These are phyloP conservation scores for Plectropomus leopardus DNA, from an alignment of 2,113 vertebrate species.

Conservation along the genomic window DNA sequence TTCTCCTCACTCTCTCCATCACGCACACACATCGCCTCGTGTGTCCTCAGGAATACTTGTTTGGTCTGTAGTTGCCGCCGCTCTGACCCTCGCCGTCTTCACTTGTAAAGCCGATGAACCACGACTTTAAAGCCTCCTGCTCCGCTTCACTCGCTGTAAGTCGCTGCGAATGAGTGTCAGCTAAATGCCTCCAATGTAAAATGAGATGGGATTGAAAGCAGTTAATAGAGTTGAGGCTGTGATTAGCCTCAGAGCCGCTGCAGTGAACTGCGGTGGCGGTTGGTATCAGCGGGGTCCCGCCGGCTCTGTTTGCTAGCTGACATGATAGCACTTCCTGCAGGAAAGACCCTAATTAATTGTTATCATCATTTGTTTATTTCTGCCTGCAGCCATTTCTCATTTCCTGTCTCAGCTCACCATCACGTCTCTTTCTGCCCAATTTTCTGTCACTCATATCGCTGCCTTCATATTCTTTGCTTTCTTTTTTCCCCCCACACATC, in stretches of 20 bases:
- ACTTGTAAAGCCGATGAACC: slow-evolving; percentile 45
- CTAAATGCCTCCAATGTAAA: slow-evolving; percentile 54
- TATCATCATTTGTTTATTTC: slow-evolving; percentile 56
- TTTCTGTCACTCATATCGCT: slow-evolving; percentile 36
- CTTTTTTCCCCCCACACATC: neutral
- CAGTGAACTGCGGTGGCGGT: slow-evolving; percentile 31
- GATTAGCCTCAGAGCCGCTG: slow-evolving; percentile 57
- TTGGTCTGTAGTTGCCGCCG: neutral
- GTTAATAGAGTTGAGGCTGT: slow-evolving; percentile 52
- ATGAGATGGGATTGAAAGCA: slow-evolving; percentile 49
- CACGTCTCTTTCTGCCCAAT: slow-evolving; percentile 24
- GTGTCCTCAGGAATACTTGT: slow-evolving; percentile 10
- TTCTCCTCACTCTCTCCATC: neutral
- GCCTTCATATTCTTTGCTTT: slow-evolving; percentile 9
- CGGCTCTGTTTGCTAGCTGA: slow-evolving; percentile 44
- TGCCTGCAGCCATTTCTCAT: slow-evolving; percentile 48
- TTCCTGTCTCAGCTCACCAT: slow-evolving; percentile 45
- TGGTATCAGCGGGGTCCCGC: slow-evolving; percentile 49
- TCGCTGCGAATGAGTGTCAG: slow-evolving; percentile 33
- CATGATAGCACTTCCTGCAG: slow-evolving; percentile 58
- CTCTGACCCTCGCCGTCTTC: slow-evolving; percentile 12
- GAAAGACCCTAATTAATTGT: slow-evolving; percentile 63
- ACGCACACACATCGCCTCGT: neutral
- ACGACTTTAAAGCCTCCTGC: slow-evolving; percentile 22
- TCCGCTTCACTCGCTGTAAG: slow-evolving; percentile 5